Percentiles rank a stretch among this genome's conserved stretches.
phyloP scores from a whole-genome alignment of 37 sponge, comb jelly and placozoan genomes.

The Aplysina aerophoba region DNA sequence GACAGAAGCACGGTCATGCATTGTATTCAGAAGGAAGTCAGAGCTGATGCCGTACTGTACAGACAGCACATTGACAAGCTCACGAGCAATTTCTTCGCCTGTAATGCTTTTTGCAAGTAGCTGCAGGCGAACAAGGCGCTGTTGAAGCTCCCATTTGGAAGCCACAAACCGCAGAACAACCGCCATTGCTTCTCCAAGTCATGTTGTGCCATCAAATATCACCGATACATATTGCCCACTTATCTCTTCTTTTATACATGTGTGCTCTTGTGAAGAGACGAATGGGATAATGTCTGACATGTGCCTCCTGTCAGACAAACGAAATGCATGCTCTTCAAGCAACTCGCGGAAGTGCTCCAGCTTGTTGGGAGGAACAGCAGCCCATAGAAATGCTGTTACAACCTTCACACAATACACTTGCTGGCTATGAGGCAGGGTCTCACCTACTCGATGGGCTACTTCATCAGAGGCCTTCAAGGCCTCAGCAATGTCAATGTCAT shows the following conservation, averaged over 20 bases:
- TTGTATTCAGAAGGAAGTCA: background rate
- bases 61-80: slow-evolving; percentile 17
- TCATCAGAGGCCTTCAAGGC: slow-evolving; percentile 28
- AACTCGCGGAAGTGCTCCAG: slow-evolving; percentile 38
- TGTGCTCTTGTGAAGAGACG: slow-evolving; percentile 32
- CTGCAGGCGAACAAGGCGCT: slow-evolving; percentile 19
- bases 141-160: slow-evolving; percentile 31
- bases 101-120: slow-evolving; percentile 29
- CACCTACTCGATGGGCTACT: slow-evolving; percentile 34
- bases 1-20: slow-evolving; percentile 43
- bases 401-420: slow-evolving; percentile 44
- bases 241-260: slow-evolving; percentile 11
- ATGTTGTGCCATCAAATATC: slow-evolving; percentile 35
- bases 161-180: slow-evolving; percentile 24
- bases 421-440: slow-evolving; percentile 25
- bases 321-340: slow-evolving; percentile 44
- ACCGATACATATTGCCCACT: slow-evolving; percentile 30
- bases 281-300: slow-evolving; percentile 46
- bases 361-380: slow-evolving; percentile 39
- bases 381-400: slow-evolving; percentile 44
- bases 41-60: slow-evolving; percentile 12
- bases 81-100: slow-evolving; percentile 38
- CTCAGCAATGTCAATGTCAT: slow-evolving; percentile 33
- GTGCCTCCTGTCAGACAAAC: slow-evolving; percentile 13
- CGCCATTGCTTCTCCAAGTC: slow-evolving; percentile 35